Percentiles rank a stretch among this genome's conserved stretches.
phyloP scores from a whole-genome alignment of 2,888 invertebrate species.

The Masnerella sp. region DNA sequence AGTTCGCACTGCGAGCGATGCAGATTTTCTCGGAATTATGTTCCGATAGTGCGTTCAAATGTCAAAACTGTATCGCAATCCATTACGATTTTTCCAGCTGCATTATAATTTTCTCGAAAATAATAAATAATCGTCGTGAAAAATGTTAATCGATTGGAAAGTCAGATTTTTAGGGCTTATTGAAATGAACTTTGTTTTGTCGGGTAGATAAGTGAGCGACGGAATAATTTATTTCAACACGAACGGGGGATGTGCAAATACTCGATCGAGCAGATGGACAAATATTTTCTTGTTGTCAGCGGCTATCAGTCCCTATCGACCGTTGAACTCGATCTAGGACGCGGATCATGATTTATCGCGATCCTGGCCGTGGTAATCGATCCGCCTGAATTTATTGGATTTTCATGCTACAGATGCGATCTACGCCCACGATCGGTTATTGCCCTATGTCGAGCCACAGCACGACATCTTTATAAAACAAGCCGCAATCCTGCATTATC shows the following conservation, averaged over 20 bases:
- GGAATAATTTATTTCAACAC: no score
- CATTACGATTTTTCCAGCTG: no score
- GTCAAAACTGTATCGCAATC: no score
- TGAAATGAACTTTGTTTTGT: no score
- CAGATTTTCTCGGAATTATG: constrained; percentile 28
- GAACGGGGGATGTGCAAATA: background rate
- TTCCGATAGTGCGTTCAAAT: constrained; percentile 9
- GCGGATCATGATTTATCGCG: constrained; percentile 61
- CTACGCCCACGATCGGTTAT: constrained; percentile 59
- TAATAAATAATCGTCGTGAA: background rate
- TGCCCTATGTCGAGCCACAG: constrained; percentile 49
- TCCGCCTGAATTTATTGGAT: constrained; percentile 61
- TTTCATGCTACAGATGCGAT: constrained; percentile 61
- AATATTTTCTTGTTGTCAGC: constrained; percentile 44
- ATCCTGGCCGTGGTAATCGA: constrained; percentile 63
- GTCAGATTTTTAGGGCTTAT: no score
- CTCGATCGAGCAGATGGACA: constrained; percentile 18
- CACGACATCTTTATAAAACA: constrained; percentile 50
- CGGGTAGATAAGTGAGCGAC: no score
- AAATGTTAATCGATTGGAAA: no score
- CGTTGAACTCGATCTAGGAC: constrained; percentile 57
- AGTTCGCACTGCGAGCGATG: constrained; percentile 5
- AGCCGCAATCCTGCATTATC: constrained; percentile 28
- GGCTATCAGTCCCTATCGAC: constrained; percentile 52
- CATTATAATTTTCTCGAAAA: no score